Conservation (phyloP, 2,888 invertebrate species). For the Podabrus alpinus region DNA sequence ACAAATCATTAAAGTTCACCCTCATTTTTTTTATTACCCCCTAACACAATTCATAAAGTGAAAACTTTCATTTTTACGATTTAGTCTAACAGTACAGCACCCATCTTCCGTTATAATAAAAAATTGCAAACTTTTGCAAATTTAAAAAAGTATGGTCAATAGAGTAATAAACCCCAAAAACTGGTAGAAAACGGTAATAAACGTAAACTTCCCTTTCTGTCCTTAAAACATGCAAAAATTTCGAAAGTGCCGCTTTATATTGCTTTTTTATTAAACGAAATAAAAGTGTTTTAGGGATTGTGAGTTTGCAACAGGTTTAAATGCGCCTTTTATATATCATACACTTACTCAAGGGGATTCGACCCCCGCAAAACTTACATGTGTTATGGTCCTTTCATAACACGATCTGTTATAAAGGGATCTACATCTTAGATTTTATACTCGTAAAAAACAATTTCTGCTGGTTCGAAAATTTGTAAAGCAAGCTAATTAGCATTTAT, state of each 20-base stretch:
- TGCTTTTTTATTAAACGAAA: neutral
- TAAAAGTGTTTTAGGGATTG: conserved; percentile 32
- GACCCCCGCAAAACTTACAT: conserved; percentile 36
- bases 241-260: neutral
- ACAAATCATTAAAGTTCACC: neutral
- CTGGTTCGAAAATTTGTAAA: neutral
- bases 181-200: neutral
- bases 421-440: conserved; percentile 12
- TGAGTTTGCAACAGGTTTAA: conserved; percentile 52
- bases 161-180: neutral
- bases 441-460: neutral
- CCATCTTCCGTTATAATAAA: neutral
- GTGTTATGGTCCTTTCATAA: conserved; percentile 32
- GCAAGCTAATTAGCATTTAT: neutral
- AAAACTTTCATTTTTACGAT: conserved; percentile 21
- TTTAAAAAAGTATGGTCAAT: neutral
- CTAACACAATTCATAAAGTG: neutral
- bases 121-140: neutral
- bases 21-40: neutral
- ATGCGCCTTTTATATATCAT: conserved; percentile 50
- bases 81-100: conserved; percentile 7
- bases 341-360: conserved; percentile 43
- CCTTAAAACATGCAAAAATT: neutral
- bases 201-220: neutral
- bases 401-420: conserved; percentile 23